phyloP scores from a whole-genome alignment of 1,140 invertebrate species.

The Tribolium castaneum region DNA sequence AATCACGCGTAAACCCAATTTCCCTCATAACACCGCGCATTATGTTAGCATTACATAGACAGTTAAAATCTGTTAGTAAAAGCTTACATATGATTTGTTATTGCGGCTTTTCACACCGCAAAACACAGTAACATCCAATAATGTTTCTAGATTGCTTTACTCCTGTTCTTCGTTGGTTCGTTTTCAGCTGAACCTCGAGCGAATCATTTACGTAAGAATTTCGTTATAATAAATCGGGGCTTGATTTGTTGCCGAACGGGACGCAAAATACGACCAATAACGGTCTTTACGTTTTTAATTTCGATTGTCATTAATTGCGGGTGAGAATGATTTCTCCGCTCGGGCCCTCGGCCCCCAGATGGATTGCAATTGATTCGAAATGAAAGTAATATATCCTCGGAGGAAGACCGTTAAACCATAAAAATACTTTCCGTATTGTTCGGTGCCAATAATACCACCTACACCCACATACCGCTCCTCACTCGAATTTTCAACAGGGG shows the following conservation, averaged over 20 bases:
- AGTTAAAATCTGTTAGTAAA: slow-evolving; percentile 64
- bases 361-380: slow-evolving; percentile 62
- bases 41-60: slow-evolving; percentile 63
- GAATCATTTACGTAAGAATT: slow-evolving; percentile 35
- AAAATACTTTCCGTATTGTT: slow-evolving; percentile 60
- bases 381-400: slow-evolving; percentile 63
- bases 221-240: slow-evolving; percentile 14
- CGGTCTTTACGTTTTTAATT: slow-evolving; percentile 63
- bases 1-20: slow-evolving; percentile 61
- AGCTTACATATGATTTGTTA: slow-evolving; percentile 63
- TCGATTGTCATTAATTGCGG: slow-evolving; percentile 62
- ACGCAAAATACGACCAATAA: slow-evolving; percentile 52
- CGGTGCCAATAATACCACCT: slow-evolving; percentile 24
- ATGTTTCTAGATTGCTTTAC: slow-evolving; percentile 29
- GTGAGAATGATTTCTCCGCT: slow-evolving; percentile 57
- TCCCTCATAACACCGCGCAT: slow-evolving; percentile 62
- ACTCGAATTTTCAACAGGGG: neutral
- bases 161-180: neutral
- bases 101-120: slow-evolving; percentile 62
- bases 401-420: slow-evolving; percentile 59
- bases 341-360: slow-evolving; percentile 50
- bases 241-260: slow-evolving; percentile 9
- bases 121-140: slow-evolving; percentile 48
- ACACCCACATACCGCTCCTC: slow-evolving; percentile 5
- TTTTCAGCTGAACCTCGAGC: neutral